Conservation (phyloP, 2,888 invertebrate species). For the Pterobdella sp. region DNA sequence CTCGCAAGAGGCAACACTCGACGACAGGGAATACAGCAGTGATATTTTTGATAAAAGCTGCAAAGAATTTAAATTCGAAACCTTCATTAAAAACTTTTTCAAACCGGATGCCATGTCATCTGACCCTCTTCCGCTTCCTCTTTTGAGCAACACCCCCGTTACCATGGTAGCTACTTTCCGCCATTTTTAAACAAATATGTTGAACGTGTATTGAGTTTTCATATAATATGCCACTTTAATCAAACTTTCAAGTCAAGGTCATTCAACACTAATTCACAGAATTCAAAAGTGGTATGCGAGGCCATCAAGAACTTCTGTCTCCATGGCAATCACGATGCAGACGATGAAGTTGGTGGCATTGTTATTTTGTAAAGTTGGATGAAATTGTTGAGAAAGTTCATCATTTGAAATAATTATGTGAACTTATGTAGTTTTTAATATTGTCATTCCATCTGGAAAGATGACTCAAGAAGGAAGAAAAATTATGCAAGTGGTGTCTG, state of each 20-base stretch:
- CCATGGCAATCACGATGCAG: too few relatives aligned
- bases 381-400: too few relatives aligned
- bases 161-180: background rate
- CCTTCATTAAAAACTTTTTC: constrained; percentile 35
- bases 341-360: too few relatives aligned
- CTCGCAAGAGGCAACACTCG: constrained; percentile 26
- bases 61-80: constrained; percentile 29
- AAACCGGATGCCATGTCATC: constrained; percentile 12
- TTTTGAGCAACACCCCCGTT: constrained; percentile 17
- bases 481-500: too few relatives aligned
- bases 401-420: too few relatives aligned
- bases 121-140: constrained; percentile 33
- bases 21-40: constrained; percentile 23
- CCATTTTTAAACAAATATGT: constrained; percentile 7
- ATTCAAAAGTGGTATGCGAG: too few relatives aligned
- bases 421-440: too few relatives aligned
- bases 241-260: background rate
- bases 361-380: too few relatives aligned
- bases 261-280: too few relatives aligned
- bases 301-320: too few relatives aligned
- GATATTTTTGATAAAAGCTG: constrained; percentile 34
- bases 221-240: background rate
- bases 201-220: background rate
- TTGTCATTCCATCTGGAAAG: too few relatives aligned
- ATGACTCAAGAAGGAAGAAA: too few relatives aligned